Conservation (phyloP, 2,113 vertebrate genomes). For the Sphyrna mokarran region DNA sequence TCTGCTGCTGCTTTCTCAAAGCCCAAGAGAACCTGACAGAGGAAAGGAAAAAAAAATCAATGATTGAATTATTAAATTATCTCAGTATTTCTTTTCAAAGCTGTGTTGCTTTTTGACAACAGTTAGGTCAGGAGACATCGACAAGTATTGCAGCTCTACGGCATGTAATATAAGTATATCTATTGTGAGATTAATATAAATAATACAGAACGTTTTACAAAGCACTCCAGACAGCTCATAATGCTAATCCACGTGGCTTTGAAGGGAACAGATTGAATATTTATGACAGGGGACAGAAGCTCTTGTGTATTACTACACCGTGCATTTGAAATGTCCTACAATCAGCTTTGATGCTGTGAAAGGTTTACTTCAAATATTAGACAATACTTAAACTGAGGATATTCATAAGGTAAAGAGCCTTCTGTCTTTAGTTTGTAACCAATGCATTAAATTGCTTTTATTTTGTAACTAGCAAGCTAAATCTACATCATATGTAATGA, state of each 20-base stretch:
- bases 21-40: background rate
- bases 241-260: slow-evolving; percentile 28
- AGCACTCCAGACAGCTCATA: slow-evolving; percentile 2
- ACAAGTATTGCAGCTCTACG: background rate
- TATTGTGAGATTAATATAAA: slow-evolving; percentile 4
- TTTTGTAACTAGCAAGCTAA: slow-evolving; percentile 24
- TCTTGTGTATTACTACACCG: background rate
- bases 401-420: background rate
- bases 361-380: slow-evolving; percentile 19
- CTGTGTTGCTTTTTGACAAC: background rate
- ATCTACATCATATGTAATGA: slow-evolving; percentile 40
- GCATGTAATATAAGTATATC: background rate
- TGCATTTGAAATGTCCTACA: background rate
- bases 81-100: background rate
- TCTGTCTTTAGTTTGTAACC: background rate
- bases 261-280: slow-evolving; percentile 28
- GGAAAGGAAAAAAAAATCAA: slow-evolving; percentile 7
- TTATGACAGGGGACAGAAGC: slow-evolving; percentile 13
- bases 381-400: background rate
- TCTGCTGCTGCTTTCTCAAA: slow-evolving; percentile 24
- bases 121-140: background rate
- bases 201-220: background rate
- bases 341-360: slow-evolving; percentile 16
- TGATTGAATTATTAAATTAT: slow-evolving; percentile 15
- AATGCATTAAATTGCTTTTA: background rate